Percentiles rank a stretch among this genome's conserved stretches.
These are phyloP conservation scores for Temnothorax longispinosus DNA, from an alignment of 1,140 invertebrate genomes.

Conservation along the genomic window DNA sequence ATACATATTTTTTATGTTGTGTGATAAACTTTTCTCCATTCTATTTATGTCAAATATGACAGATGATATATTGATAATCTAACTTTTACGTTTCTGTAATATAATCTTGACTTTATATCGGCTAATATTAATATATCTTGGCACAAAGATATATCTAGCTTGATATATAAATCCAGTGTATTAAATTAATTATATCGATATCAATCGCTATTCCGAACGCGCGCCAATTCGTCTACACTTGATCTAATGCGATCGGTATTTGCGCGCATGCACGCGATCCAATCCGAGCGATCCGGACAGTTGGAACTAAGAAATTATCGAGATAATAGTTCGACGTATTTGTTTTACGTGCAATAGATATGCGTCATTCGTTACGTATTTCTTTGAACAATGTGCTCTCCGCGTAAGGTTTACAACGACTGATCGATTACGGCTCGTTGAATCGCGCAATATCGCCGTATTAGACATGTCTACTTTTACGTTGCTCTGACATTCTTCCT, in stretches of 20 bases:
- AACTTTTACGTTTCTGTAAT: not conserved
- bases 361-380: conserved; percentile 50
- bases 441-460: conserved; percentile 8
- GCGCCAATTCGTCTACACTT: not conserved
- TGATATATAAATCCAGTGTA: not conserved
- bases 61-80: not conserved
- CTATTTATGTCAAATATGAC: not conserved
- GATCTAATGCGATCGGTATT: conserved; percentile 59
- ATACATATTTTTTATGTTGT: not conserved
- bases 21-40: not conserved
- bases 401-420: conserved; percentile 3
- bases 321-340: conserved; percentile 50
- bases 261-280: not conserved
- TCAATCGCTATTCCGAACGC: not conserved
- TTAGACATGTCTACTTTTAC: conserved; percentile 35
- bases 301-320: conserved; percentile 48
- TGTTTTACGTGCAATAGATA: conserved; percentile 43
- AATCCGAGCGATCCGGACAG: conserved; percentile 29
- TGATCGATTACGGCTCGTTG: conserved; percentile 31
- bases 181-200: conserved; percentile 33
- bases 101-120: not conserved
- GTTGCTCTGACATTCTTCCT: conserved; percentile 11
- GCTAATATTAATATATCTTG: conserved; percentile 24
- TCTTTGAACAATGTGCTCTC: conserved; percentile 30
- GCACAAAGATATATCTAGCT: not conserved